Evolutionary conservation across 2,888 invertebrate genomes (phyloP).

Genomic region (Harpagoxenus sublaevis): DNA sequence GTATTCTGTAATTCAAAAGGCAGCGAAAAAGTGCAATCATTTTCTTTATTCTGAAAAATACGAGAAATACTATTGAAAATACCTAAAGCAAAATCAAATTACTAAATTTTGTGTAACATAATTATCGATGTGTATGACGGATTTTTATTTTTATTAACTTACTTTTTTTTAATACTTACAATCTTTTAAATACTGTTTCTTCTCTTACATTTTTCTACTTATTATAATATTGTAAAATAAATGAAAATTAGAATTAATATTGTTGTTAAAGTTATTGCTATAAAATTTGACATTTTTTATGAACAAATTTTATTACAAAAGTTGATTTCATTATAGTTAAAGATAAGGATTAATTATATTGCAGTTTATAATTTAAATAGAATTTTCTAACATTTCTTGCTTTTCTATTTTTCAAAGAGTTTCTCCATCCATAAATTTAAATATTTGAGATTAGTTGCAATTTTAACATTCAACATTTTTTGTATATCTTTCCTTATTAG

Average conservation of each 20-base stretch:
- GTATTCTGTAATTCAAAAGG: neutral
- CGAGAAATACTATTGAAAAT: neutral
- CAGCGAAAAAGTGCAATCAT: neutral
- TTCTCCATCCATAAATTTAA: neutral
- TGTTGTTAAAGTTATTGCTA: neutral
- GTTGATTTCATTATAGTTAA: neutral
- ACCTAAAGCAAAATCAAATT: neutral
- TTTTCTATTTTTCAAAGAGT: neutral
- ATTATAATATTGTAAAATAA: neutral
- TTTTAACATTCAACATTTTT: neutral
- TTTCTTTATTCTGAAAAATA: neutral
- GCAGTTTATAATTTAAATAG: neutral
- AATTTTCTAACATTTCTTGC: neutral
- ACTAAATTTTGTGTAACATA: neutral
- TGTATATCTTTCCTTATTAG: neutral
- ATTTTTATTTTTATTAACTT: neutral
- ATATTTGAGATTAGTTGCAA: neutral
- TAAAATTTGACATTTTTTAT: neutral
- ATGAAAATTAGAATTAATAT: neutral
- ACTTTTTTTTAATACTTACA: neutral
- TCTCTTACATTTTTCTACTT: neutral
- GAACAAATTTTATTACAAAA: conserved; percentile 7
- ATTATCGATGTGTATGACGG: neutral
- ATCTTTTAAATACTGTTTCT: neutral
- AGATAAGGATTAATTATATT: neutral